These are phyloP conservation scores for Enteromius treurensis DNA, from an alignment of 2,797 vertebrate genomes.

Conservation along the genomic window DNA sequence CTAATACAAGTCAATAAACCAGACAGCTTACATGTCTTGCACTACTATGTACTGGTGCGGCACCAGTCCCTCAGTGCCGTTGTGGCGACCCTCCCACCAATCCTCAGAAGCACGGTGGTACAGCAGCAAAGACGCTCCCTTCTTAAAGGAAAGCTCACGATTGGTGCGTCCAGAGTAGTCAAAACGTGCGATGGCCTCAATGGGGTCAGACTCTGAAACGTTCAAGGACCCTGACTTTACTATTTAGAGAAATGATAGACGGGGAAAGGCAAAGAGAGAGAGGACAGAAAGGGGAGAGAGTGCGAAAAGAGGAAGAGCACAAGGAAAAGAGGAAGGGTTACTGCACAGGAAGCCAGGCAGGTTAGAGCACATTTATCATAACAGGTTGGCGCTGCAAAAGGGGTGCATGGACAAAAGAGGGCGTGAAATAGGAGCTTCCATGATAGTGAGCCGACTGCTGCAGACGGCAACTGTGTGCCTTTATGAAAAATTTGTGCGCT, in stretches of 20 bases:
- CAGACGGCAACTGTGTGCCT: not conserved
- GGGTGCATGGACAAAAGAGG: constrained; percentile 14
- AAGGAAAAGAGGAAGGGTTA: constrained; percentile 34
- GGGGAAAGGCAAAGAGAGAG: constrained; percentile 22
- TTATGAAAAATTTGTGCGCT: not conserved
- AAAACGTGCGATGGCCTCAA: constrained; percentile 91
- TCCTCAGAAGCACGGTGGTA: constrained; percentile 90
- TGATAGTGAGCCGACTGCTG: not conserved
- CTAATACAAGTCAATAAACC: constrained; percentile 35
- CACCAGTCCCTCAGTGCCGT: constrained; percentile 88
- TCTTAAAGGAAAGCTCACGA: constrained; percentile 92
- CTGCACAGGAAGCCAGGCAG: constrained; percentile 48
- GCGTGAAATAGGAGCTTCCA: not conserved
- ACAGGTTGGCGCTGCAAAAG: constrained; percentile 18
- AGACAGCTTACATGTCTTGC: constrained; percentile 85
- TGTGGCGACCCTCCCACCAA: constrained; percentile 96
- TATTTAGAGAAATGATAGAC: constrained; percentile 59
- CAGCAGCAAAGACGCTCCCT: constrained; percentile 89
- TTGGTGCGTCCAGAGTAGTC: constrained; percentile 91
- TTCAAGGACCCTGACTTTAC: constrained; percentile 73
- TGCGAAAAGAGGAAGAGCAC: not conserved
- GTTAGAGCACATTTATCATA: constrained; percentile 52
- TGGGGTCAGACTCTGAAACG: constrained; percentile 88
- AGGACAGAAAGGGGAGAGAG: constrained; percentile 2
- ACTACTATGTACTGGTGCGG: constrained; percentile 95